These are phyloP conservation scores for Calcarius lapponicus DNA, from an alignment of 2,797 vertebrate species.

Conservation along the genomic window DNA sequence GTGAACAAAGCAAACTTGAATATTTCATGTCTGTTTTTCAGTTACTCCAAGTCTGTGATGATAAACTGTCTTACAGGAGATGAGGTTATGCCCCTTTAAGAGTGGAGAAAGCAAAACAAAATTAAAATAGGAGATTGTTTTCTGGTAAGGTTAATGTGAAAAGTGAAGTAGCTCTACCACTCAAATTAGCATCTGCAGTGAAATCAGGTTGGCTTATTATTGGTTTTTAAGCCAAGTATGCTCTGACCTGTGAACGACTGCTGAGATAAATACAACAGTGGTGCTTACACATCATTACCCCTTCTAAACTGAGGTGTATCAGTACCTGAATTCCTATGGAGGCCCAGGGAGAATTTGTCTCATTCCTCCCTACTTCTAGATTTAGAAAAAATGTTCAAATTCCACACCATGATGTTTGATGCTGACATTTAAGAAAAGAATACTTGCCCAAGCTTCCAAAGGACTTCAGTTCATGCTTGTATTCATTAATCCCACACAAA, in stretches of 20 bases:
- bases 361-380: background rate
- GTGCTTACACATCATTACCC: background rate
- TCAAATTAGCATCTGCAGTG: background rate
- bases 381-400: background rate
- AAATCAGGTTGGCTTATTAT: background rate
- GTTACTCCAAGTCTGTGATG: background rate
- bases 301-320: background rate
- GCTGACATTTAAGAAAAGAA: background rate
- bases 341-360: background rate
- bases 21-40: background rate
- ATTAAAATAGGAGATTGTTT: background rate
- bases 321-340: background rate
- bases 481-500: background rate
- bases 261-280: background rate
- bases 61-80: background rate
- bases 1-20: background rate
- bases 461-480: background rate
- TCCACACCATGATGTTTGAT: background rate
- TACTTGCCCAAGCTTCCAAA: background rate
- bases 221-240: background rate
- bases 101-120: background rate
- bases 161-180: background rate
- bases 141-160: background rate
- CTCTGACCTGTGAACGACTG: background rate
- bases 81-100: background rate